Conservation (phyloP, 1,140 invertebrate genomes). For the Ditylenchus dipsaci region DNA sequence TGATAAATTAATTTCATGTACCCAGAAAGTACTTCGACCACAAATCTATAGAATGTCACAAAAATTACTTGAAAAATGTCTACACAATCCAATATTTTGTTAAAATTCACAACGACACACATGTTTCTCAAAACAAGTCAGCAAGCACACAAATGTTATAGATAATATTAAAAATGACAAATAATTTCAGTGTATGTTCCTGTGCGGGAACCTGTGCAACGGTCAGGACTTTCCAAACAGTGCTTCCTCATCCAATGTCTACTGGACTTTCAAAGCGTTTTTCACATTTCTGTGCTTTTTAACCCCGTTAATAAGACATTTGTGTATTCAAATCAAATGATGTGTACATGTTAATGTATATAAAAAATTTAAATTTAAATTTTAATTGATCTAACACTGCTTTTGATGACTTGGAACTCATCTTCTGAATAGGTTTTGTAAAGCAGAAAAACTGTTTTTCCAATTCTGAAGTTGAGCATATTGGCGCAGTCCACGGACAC, state of each 20-base stretch:
- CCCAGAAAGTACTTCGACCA: slow-evolving; percentile 3
- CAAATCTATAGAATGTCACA: background rate
- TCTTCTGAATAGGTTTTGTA: background rate
- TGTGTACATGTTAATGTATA: too few relatives aligned
- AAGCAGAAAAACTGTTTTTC: background rate
- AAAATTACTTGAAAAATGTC: slow-evolving; percentile 14
- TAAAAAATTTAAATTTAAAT: too few relatives aligned
- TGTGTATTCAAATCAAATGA: too few relatives aligned
- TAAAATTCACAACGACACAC: background rate
- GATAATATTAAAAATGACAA: slow-evolving; percentile 11
- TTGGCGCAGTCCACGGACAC: background rate
- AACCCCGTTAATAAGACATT: too few relatives aligned
- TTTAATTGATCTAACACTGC: background rate
- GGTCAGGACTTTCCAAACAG: slow-evolving; percentile 6
- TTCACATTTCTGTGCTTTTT: too few relatives aligned
- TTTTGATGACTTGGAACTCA: background rate
- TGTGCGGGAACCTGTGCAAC: slow-evolving; percentile 45
- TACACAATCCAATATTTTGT: slow-evolving; percentile 5
- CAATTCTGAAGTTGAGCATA: slow-evolving; percentile 4
- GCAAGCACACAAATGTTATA: too few relatives aligned
- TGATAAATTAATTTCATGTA: slow-evolving; percentile 1
- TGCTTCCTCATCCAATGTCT: slow-evolving; percentile 16
- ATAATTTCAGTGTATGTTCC: slow-evolving; percentile 45
- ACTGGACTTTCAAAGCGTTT: background rate
- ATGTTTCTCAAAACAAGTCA: background rate